Evolutionary conservation across 2,888 invertebrate species (phyloP).

Genomic region (Caenorhabditis plicata): DNA sequence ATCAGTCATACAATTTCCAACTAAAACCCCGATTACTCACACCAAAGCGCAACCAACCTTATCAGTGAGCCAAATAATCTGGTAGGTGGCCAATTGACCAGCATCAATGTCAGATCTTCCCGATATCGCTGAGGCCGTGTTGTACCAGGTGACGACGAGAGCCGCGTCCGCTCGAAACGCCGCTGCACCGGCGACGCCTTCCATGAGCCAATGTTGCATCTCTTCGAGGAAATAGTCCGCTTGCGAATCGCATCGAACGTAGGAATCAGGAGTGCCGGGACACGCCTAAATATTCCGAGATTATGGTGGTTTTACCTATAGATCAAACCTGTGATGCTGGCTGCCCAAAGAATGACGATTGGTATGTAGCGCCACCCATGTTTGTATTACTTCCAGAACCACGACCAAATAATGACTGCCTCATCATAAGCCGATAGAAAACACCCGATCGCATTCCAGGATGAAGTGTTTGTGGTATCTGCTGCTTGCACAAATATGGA

Average conservation of each 20-base stretch:
- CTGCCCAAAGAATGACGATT: constrained; percentile 55
- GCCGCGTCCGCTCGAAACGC: constrained; percentile 88
- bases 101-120: constrained; percentile 64
- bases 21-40: too few relatives aligned
- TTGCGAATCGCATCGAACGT: constrained; percentile 60
- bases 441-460: constrained; percentile 61
- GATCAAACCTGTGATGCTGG: constrained; percentile 37
- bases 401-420: constrained; percentile 62
- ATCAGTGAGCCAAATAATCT: constrained; percentile 73
- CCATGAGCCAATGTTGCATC: constrained; percentile 56
- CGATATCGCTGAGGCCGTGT: constrained; percentile 64
- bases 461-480: constrained; percentile 57
- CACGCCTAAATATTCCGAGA: too few relatives aligned
- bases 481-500: constrained; percentile 65
- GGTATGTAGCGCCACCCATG: constrained; percentile 44
- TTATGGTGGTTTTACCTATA: too few relatives aligned
- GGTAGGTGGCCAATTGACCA: constrained; percentile 64
- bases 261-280: constrained; percentile 55
- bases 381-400: constrained; percentile 55
- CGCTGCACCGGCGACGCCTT: constrained; percentile 79
- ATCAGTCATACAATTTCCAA: too few relatives aligned
- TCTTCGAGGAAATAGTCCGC: constrained; percentile 61
- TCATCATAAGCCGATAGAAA: constrained; percentile 59
- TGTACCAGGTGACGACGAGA: constrained; percentile 83
- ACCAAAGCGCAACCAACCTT: too few relatives aligned